Conservation (phyloP, 2,888 invertebrate genomes). For the Melolontha melolontha region DNA sequence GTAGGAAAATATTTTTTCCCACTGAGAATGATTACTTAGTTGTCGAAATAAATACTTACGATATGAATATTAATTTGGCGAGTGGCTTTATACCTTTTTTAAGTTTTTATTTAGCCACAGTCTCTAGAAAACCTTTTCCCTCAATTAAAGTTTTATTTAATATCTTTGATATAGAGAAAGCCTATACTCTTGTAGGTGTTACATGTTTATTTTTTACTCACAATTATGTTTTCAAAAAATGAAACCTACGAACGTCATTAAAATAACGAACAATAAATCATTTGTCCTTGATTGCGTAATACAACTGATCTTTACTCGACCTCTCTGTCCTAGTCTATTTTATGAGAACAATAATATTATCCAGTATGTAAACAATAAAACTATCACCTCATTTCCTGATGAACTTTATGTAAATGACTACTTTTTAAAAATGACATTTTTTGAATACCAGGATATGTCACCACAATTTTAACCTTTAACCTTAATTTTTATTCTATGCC, state of each 20-base stretch:
- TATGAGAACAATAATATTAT: conserved; percentile 7
- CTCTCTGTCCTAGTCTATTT: conserved; percentile 5
- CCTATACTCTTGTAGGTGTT: too few relatives aligned
- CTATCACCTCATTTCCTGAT: conserved; percentile 13
- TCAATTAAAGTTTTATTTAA: too few relatives aligned
- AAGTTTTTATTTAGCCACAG: too few relatives aligned
- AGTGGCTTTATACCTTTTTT: too few relatives aligned
- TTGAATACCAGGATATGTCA: conserved; percentile 23
- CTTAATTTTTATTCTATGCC: conserved; percentile 9
- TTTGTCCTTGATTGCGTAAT: conserved; percentile 10
- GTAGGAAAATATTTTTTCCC: too few relatives aligned
- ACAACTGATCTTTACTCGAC: conserved; percentile 9
- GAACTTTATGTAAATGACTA: conserved; percentile 12
- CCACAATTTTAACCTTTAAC: conserved; percentile 7
- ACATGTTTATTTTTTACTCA: too few relatives aligned
- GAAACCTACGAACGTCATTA: not conserved
- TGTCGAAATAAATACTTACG: too few relatives aligned
- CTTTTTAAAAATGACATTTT: not conserved
- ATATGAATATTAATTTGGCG: too few relatives aligned
- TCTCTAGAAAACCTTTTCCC: too few relatives aligned
- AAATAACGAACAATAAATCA: not conserved
- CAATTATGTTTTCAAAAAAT: not conserved
- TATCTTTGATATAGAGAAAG: too few relatives aligned
- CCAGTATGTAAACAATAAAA: conserved; percentile 14
- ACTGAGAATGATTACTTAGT: too few relatives aligned